Base-by-base conservation (phyloP, 2,888 invertebrate species). In the Idaea straminata region DNA sequence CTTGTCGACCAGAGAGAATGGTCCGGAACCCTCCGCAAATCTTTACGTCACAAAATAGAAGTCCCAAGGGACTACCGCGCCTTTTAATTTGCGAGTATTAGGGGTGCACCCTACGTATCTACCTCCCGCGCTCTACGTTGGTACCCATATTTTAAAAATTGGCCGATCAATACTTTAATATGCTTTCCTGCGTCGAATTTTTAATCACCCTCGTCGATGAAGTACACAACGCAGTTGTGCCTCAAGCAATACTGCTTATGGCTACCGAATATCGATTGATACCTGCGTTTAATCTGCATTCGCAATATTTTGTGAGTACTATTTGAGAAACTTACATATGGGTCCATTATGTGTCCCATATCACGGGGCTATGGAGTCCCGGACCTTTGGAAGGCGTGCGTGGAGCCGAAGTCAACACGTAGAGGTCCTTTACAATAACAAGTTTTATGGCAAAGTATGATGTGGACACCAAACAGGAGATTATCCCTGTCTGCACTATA, bases 71-170 rank as follows among this genome's bases (percentile, higher is more conserved):
- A 84, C 73, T 75, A 77, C 82, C 86, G 85, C 77, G 89, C 88
- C 91, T 92, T 93, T 93, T 93, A 93, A 93, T 93, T 93, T 93
- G 89, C 89, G 81, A 90, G 83, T 83, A 87, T 89, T 87, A 86
- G 85, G 91, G 91, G 85, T 85, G 86, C 80, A 74, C 79, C 76
- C 79, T 69, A 71, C 74, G 71, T 74, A 72, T 75, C 72, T 73
- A 68, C 74, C 75, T 73, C 77, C 67, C 72, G 62, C 64, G 61
- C 62, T 66, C 60, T 64, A 47, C 36, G 61, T 47, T 72, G 25
- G 25, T 62, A 65, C 64, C 68, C 66, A 66, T 68, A 64, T 70
- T 70, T 69, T 62, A 63, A 67, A 71, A 67, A 71, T 69, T 68
- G 66, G 61, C 69, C 69, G 73, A 73, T 74, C 69, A 70, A 69